Evolutionary conservation across 30 jellyfish, hydroid and myxozoan species (phyloP).

Genomic region (Turritopsis dohrnii): DNA sequence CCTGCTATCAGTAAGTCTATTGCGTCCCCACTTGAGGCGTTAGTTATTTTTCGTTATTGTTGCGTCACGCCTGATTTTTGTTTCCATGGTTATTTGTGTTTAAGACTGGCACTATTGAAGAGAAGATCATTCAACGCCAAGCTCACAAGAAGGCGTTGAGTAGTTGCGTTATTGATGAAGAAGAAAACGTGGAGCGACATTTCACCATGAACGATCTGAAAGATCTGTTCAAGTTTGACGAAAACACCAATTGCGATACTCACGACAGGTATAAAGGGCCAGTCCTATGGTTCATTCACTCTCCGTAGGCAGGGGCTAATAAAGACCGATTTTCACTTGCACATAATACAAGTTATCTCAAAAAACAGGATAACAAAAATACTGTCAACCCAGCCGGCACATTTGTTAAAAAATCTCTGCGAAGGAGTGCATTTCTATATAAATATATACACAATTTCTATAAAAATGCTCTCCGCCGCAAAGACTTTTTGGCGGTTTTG

Average conservation of each 20-base stretch:
- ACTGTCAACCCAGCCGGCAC: no score
- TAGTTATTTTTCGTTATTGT: neutral
- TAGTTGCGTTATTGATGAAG: slow-evolving; percentile 99
- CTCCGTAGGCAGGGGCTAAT: no score
- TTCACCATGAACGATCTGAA: slow-evolving; percentile 79
- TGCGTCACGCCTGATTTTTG: neutral
- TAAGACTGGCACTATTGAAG: slow-evolving; percentile 99
- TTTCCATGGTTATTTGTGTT: neutral
- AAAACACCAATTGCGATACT: slow-evolving; percentile 78
- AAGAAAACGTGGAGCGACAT: slow-evolving; percentile 92
- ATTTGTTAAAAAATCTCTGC: no score
- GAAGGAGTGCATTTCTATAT: no score
- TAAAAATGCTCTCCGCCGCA: no score
- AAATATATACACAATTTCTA: no score
- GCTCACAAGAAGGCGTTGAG: slow-evolving; percentile 99
- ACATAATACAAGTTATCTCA: neutral
- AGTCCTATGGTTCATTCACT: no score
- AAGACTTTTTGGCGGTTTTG: no score
- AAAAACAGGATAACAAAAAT: no score
- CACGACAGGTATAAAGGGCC: slow-evolving; percentile 82
- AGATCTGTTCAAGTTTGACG: slow-evolving; percentile 75
- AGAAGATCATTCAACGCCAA: slow-evolving; percentile 94
- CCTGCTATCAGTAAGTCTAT: slow-evolving; percentile 43
- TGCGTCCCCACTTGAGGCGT: neutral
- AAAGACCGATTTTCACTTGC: neutral